Conservation (phyloP, 2,113 vertebrate genomes). For the Manacus vitellinus region DNA sequence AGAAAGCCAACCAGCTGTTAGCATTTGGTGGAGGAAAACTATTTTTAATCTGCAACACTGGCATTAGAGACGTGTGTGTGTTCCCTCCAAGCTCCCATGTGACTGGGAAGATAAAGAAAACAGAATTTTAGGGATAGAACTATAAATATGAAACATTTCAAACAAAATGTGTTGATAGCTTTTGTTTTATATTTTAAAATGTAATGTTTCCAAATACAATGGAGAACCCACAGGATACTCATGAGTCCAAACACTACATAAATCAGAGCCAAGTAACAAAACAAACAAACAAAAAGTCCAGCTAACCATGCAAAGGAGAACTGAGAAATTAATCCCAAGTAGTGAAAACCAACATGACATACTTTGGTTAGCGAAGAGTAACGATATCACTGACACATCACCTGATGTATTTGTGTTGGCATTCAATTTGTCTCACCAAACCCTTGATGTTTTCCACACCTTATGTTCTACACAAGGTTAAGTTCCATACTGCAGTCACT, state of each 20-base stretch:
- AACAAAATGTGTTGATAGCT: constrained; percentile 64
- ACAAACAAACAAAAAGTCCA: constrained; percentile 58
- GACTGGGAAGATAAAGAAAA: constrained; percentile 29
- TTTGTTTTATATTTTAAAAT: constrained; percentile 78
- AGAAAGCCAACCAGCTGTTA: constrained; percentile 52
- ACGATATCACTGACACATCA: not conserved
- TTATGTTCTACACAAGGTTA: not conserved
- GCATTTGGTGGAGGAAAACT: constrained; percentile 1
- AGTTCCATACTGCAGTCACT: not conserved
- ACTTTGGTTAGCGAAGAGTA: constrained; percentile 41
- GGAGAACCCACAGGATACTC: constrained; percentile 78
- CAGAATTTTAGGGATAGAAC: constrained; percentile 29
- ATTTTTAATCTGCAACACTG: constrained; percentile 53
- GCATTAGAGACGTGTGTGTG: constrained; percentile 6
- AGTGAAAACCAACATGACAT: constrained; percentile 19
- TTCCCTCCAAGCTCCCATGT: constrained; percentile 41
- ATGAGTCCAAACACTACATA: constrained; percentile 71
- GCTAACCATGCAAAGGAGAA: constrained; percentile 64
- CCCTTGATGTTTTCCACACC: not conserved
- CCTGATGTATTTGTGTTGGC: not conserved
- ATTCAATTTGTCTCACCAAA: not conserved
- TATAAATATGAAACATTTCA: constrained; percentile 60
- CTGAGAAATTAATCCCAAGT: constrained; percentile 65
- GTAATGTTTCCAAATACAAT: constrained; percentile 73
- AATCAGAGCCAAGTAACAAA: constrained; percentile 85